Evolutionary conservation across 1,140 invertebrate species (phyloP).

Genomic region (Drosophila nigrodunni): DNA sequence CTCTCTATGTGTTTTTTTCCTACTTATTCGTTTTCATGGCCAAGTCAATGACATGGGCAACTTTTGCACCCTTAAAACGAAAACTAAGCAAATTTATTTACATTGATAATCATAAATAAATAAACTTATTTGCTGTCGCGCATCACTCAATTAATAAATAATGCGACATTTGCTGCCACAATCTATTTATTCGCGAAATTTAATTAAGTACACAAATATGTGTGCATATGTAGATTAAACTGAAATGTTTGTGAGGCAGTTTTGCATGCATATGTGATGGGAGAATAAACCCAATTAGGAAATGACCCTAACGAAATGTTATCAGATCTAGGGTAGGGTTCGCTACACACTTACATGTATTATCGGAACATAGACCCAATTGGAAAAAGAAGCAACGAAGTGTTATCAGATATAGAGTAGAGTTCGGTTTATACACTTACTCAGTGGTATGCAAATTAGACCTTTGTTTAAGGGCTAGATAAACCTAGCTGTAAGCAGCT

Average conservation of each 20-base stretch:
- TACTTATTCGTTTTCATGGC: conserved; percentile 18
- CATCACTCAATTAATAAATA: conserved; percentile 35
- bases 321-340: conserved; percentile 2
- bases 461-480: no score
- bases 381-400: no score
- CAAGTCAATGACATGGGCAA: conserved; percentile 52
- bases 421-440: no score
- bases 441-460: no score
- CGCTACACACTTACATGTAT: no score
- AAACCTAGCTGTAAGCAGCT: no score
- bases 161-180: conserved; percentile 12
- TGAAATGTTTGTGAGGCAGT: background rate
- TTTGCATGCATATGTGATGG: conserved; percentile 15
- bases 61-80: conserved; percentile 21
- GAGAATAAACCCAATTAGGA: conserved; percentile 18
- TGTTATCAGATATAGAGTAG: no score
- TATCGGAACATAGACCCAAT: no score
- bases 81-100: conserved; percentile 25
- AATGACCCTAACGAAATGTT: conserved; percentile 1
- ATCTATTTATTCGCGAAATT: conserved; percentile 15
- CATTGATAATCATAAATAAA: conserved; percentile 32
- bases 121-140: conserved; percentile 22
- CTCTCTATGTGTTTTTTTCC: background rate
- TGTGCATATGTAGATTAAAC: background rate
- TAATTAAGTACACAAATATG: conserved; percentile 14